Percentiles rank a stretch among this genome's conserved stretches.
phyloP scores from a whole-genome alignment of 2,888 invertebrate species.

The Nemoura dubitans region DNA sequence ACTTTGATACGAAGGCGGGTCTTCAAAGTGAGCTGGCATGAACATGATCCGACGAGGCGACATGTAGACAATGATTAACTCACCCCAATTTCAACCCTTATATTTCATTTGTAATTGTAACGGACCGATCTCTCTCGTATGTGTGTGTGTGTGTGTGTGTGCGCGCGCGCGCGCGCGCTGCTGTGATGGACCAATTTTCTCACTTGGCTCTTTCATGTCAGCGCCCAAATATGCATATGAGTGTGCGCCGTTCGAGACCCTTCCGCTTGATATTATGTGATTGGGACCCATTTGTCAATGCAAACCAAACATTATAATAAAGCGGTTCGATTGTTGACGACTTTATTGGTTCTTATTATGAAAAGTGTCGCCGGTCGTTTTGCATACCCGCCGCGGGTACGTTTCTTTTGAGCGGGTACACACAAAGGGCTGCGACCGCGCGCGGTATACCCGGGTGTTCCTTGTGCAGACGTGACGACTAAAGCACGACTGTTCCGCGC shows the following conservation, averaged over 20 bases:
- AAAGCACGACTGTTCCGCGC: background rate
- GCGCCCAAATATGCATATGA: background rate
- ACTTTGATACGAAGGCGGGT: constrained; percentile 43
- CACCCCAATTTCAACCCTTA: constrained; percentile 44
- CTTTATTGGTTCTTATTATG: constrained; percentile 26
- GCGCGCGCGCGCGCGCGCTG: background rate
- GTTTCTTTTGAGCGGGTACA: background rate
- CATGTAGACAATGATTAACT: constrained; percentile 47
- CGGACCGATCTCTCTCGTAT: constrained; percentile 29
- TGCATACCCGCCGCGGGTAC: constrained; percentile 21
- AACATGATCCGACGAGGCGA: constrained; percentile 48
- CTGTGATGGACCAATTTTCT: background rate
- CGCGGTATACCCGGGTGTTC: no score
- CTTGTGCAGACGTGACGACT: background rate
- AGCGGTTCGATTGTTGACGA: constrained; percentile 8
- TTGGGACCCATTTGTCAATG: constrained; percentile 50
- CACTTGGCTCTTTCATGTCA: background rate
- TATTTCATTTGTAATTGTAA: constrained; percentile 37
- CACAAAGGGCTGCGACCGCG: background rate
- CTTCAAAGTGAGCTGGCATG: constrained; percentile 47
- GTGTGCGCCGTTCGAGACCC: background rate
- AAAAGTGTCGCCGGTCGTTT: background rate
- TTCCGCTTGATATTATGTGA: constrained; percentile 45
- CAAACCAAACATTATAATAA: constrained; percentile 41
- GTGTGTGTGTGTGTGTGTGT: no score